Percentiles rank a stretch among this genome's conserved stretches.
Evolutionary conservation across 92 coral and sea anemone species (phyloP).

Genomic region (Phenganax marumi): DNA sequence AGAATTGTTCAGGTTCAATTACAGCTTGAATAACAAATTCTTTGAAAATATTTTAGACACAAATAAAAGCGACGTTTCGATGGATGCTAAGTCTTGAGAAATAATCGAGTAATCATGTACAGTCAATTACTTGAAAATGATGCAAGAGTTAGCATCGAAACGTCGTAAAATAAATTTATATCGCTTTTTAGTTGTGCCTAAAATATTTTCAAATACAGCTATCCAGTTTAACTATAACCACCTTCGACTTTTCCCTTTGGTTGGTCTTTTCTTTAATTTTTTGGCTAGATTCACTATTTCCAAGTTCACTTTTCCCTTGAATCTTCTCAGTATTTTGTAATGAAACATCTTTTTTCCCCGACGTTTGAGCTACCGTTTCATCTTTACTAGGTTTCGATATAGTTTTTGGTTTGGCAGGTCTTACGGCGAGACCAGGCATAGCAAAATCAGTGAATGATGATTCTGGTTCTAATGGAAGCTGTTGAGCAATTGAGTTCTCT

Average conservation of each 20-base stretch:
- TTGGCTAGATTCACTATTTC: not conserved
- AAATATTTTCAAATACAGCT: no score
- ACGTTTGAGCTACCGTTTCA: not conserved
- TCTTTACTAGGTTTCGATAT: not conserved
- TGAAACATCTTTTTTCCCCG: not conserved
- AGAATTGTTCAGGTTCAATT: constrained; percentile 38
- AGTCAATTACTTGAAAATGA: no score
- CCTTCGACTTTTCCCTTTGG: not conserved
- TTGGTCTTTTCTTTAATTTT: not conserved
- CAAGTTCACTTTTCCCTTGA: not conserved
- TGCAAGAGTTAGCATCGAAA: no score
- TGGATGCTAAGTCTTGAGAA: no score
- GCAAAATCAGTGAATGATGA: constrained; percentile 26
- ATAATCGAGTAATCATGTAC: no score
- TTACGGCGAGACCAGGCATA: not conserved
- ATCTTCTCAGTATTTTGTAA: not conserved
- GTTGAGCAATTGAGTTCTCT: not conserved
- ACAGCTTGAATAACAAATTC: no score
- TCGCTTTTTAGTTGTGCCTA: no score
- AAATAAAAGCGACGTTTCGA: no score
- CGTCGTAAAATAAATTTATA: no score
- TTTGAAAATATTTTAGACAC: no score
- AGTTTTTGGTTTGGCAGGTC: constrained; percentile 11
- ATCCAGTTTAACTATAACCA: not conserved
- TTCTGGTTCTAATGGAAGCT: not conserved